These are phyloP conservation scores for Oasisia sp. DNA, from an alignment of 2,888 invertebrate genomes.

Conservation along the genomic window DNA sequence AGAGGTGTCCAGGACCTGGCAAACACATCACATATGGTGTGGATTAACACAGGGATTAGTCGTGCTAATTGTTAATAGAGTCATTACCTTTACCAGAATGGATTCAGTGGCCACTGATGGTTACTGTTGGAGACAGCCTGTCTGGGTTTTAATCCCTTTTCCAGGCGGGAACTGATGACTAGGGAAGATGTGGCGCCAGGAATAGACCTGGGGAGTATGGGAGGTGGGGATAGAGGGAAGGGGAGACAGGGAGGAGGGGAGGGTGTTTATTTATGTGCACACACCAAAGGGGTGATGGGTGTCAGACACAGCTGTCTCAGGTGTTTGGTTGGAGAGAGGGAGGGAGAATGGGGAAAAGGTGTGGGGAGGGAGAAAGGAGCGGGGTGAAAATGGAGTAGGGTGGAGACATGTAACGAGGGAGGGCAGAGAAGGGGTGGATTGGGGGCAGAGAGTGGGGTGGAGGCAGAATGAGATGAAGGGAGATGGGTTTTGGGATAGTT, in stretches of 20 bases:
- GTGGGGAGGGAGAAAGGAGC: no score
- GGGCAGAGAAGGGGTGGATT: no score
- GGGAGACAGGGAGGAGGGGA: not conserved
- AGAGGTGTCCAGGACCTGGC: not conserved
- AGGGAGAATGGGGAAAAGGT: not conserved
- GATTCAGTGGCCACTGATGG: not conserved
- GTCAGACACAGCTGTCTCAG: not conserved
- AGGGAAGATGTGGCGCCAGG: not conserved
- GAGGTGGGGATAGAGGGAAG: not conserved
- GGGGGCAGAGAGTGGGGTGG: no score
- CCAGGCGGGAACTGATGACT: not conserved
- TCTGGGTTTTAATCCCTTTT: constrained; percentile 13
- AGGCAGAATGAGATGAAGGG: no score
- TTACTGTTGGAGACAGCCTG: not conserved
- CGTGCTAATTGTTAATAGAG: constrained; percentile 11
- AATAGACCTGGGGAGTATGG: not conserved
- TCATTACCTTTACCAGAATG: not conserved
- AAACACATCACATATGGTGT: constrained; percentile 12
- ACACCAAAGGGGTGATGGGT: constrained; percentile 17
- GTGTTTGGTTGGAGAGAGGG: not conserved
- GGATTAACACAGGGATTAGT: not conserved
- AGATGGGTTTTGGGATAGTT: no score
- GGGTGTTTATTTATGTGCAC: not conserved
- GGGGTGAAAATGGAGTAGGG: no score
- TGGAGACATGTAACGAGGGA: no score